These are phyloP conservation scores for Calameuta idolon DNA, from an alignment of 2,888 invertebrate species.

Conservation along the genomic window DNA sequence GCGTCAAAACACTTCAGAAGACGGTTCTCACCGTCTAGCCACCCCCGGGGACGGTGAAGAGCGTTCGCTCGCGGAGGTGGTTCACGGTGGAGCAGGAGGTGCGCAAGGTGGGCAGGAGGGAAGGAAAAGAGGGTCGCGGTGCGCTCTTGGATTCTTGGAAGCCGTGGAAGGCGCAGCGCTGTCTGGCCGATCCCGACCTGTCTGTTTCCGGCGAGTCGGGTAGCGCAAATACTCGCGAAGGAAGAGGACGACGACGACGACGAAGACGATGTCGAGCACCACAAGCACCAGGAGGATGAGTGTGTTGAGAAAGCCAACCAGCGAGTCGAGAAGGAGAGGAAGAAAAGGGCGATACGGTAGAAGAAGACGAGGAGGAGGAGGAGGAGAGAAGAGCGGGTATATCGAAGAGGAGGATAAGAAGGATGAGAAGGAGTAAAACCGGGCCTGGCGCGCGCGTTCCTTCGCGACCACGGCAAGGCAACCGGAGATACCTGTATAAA, in stretches of 20 bases:
- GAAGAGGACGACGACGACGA: slow-evolving; percentile 7
- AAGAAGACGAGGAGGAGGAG: slow-evolving; percentile 19
- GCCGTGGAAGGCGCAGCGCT: slow-evolving; percentile 58
- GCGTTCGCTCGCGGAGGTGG: background rate
- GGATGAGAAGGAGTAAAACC: slow-evolving; percentile 51
- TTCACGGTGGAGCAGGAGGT: slow-evolving; percentile 14
- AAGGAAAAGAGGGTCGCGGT: slow-evolving; percentile 14
- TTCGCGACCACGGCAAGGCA: background rate
- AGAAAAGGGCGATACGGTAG: slow-evolving; percentile 39
- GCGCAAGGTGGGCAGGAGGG: slow-evolving; percentile 10
- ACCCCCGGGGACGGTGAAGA: slow-evolving; percentile 36
- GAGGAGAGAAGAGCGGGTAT: slow-evolving; percentile 17
- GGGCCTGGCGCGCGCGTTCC: slow-evolving; percentile 44
- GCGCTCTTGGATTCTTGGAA: slow-evolving; percentile 52
- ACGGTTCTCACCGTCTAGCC: slow-evolving; percentile 66
- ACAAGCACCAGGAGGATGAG: background rate
- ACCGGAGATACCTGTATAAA: slow-evolving; percentile 37
- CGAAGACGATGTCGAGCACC: slow-evolving; percentile 1
- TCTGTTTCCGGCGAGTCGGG: slow-evolving; percentile 17
- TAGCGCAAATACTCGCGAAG: background rate
- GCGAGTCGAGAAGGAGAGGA: slow-evolving; percentile 22
- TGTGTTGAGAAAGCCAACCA: background rate
- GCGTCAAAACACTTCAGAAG: slow-evolving; percentile 61
- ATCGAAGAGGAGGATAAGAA: slow-evolving; percentile 15
- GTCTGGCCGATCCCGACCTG: slow-evolving; percentile 54